Evolutionary conservation across 2,888 invertebrate species (phyloP).

Genomic region (Thyatira batis): DNA sequence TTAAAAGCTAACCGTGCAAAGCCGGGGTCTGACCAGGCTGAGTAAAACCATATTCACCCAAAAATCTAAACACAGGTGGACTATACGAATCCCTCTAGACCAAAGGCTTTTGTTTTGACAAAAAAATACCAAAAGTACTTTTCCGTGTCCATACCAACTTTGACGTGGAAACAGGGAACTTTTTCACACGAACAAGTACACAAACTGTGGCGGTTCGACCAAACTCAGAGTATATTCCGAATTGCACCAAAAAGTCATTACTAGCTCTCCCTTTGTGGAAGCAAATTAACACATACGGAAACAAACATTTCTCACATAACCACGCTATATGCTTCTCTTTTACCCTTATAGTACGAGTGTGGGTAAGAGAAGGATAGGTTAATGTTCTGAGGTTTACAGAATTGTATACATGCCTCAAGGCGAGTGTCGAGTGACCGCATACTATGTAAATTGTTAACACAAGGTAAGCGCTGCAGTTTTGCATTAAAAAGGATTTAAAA

Average conservation of each 20-base stretch:
- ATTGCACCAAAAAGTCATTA: slow-evolving; percentile 6
- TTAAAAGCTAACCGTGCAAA: too few relatives aligned
- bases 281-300: slow-evolving; percentile 1
- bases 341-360: background rate
- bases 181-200: background rate
- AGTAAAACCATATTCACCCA: too few relatives aligned
- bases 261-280: slow-evolving; percentile 1
- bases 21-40: too few relatives aligned
- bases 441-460: background rate
- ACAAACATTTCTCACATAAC: background rate
- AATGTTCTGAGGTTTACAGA: background rate
- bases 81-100: too few relatives aligned
- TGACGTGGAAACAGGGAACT: background rate
- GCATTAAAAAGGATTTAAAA: background rate
- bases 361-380: background rate
- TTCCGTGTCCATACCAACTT: background rate
- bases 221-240: background rate
- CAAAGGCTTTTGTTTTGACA: too few relatives aligned
- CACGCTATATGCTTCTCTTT: background rate
- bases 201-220: background rate
- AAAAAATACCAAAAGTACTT: background rate
- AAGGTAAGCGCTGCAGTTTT: background rate
- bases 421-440: background rate
- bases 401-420: background rate
- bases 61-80: too few relatives aligned